A percentile compares a stretch with the other conserved stretches of the same genome.
phyloP scores from a whole-genome alignment of 1,140 invertebrate genomes.

The Neodiprion fabricii region DNA sequence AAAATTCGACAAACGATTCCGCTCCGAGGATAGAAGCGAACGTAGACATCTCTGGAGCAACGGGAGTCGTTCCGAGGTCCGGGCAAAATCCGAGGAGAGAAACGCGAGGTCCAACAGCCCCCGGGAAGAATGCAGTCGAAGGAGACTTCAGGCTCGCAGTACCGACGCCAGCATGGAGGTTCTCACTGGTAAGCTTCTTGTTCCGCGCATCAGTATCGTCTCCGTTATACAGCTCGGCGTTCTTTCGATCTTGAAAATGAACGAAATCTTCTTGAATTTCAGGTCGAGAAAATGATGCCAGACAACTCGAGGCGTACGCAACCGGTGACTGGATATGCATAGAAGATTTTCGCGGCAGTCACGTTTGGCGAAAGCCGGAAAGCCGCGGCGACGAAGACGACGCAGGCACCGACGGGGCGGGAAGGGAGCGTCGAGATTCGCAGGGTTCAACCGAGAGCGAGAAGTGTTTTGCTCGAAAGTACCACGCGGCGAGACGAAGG shows the following conservation, averaged over 20 bases:
- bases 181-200: constrained; percentile 70
- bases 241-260: not conserved
- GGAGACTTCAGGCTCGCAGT: constrained; percentile 71
- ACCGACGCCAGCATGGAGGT: constrained; percentile 77
- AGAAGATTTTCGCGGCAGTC: constrained; percentile 74
- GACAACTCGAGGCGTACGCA: constrained; percentile 76
- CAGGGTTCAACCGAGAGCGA: constrained; percentile 85
- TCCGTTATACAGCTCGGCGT: not conserved
- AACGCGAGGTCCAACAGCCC: constrained; percentile 56
- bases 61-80: constrained; percentile 70
- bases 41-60: constrained; percentile 68
- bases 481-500: constrained; percentile 85
- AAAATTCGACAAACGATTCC: constrained; percentile 80
- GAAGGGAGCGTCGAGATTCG: constrained; percentile 63
- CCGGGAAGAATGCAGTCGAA: constrained; percentile 70
- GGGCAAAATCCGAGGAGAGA: constrained; percentile 83
- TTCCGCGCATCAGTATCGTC: constrained; percentile 58
- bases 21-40: constrained; percentile 78
- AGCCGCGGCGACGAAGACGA: constrained; percentile 53
- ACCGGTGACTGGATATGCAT: constrained; percentile 78
- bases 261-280: constrained; percentile 14
- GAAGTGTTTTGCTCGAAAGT: constrained; percentile 83
- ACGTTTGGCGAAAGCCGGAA: constrained; percentile 71
- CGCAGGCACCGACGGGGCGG: constrained; percentile 46
- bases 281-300: constrained; percentile 70